Evolutionary conservation across 2,888 invertebrate genomes (phyloP).

Genomic region (Orthosia cruda): DNA sequence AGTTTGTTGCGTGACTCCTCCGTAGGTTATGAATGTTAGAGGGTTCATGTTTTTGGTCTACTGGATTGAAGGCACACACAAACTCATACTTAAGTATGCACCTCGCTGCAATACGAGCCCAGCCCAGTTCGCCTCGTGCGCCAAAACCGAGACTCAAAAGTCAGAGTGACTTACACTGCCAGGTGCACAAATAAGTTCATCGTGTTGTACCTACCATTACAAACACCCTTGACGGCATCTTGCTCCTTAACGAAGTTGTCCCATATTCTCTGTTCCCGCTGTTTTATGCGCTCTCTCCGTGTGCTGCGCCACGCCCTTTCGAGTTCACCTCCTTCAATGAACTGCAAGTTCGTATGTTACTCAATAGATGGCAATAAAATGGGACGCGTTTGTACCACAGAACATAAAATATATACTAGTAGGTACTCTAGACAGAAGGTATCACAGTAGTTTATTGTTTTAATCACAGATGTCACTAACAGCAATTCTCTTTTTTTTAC

Average conservation of each 20-base stretch:
- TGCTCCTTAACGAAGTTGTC: slow-evolving; percentile 86
- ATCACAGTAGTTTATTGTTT: slow-evolving; percentile 1
- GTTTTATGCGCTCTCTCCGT: slow-evolving; percentile 83
- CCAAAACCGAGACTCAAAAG: too few relatives aligned
- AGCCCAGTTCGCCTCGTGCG: too few relatives aligned
- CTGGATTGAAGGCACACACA: too few relatives aligned
- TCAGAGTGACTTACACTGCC: too few relatives aligned
- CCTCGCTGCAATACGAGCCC: too few relatives aligned
- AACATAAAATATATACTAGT: too few relatives aligned
- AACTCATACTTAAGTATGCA: too few relatives aligned
- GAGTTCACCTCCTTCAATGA: slow-evolving; percentile 82
- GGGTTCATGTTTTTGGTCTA: too few relatives aligned
- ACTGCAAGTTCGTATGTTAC: slow-evolving; percentile 72
- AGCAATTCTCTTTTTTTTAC: neutral
- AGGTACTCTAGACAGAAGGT: neutral
- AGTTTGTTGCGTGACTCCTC: too few relatives aligned
- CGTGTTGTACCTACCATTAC: slow-evolving; percentile 59
- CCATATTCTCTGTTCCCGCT: slow-evolving; percentile 87
- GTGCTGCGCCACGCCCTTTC: slow-evolving; percentile 83
- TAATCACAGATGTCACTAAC: slow-evolving; percentile 26
- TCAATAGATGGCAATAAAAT: slow-evolving; percentile 38
- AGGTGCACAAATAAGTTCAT: too few relatives aligned
- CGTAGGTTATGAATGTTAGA: too few relatives aligned
- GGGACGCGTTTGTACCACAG: too few relatives aligned
- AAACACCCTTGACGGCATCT: slow-evolving; percentile 80